Conservation (phyloP, 2,113 vertebrate species). For the Ginglymostoma cirratum region DNA sequence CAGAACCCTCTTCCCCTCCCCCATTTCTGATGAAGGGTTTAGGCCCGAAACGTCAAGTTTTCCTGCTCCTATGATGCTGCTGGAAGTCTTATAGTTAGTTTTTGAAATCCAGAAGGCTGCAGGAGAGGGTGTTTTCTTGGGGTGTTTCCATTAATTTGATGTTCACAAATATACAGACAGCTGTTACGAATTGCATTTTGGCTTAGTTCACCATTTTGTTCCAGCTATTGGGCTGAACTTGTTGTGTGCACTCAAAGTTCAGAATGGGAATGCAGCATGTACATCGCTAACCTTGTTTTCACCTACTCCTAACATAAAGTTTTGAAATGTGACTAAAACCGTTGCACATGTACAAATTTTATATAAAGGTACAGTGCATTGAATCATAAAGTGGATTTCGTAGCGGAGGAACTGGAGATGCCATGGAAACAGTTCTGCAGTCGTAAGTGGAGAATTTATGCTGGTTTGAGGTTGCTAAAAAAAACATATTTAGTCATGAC, state of each 20-base stretch:
- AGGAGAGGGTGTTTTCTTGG: neutral
- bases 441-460: neutral
- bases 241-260: neutral
- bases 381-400: neutral
- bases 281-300: neutral
- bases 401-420: neutral
- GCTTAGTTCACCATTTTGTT: neutral
- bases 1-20: too few relatives aligned
- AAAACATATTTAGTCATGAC: neutral
- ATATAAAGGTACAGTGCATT: neutral
- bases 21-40: too few relatives aligned
- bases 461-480: neutral
- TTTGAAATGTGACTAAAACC: neutral
- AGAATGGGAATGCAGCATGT: neutral
- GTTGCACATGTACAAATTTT: neutral
- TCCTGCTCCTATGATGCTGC: too few relatives aligned
- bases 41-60: too few relatives aligned
- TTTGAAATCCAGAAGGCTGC: neutral
- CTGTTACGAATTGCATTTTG: neutral
- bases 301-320: neutral
- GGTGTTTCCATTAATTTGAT: neutral
- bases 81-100: neutral
- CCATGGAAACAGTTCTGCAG: neutral
- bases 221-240: neutral
- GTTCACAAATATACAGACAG: neutral